Conservation (phyloP, 1,140 invertebrate species). For the Portunus trituberculatus region DNA sequence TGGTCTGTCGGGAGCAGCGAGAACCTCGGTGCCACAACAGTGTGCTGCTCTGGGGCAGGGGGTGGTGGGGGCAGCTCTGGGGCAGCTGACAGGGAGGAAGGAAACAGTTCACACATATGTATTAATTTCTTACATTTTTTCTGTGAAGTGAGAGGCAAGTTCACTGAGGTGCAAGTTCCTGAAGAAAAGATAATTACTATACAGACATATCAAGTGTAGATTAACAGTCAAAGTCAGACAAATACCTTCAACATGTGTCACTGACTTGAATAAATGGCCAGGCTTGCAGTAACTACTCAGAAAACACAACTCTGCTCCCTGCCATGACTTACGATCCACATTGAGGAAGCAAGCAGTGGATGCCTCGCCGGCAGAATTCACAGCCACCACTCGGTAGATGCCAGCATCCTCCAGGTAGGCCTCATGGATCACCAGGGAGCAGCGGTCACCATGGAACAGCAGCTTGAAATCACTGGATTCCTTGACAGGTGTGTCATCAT, state of each 20-base stretch:
- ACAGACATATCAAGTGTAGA: too few species aligned
- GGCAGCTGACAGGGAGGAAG: conserved; percentile 47
- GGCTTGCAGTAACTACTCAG: too few species aligned
- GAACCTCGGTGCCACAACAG: conserved; percentile 78
- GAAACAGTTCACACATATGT: background rate
- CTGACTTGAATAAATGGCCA: too few species aligned
- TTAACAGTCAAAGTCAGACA: too few species aligned
- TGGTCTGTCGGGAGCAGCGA: conserved; percentile 79
- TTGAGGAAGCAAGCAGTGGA: conserved; percentile 87
- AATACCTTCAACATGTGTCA: too few species aligned
- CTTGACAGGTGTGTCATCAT: conserved; percentile 90
- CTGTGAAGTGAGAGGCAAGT: too few species aligned
- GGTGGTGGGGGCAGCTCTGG: conserved; percentile 69
- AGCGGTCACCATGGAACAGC: conserved; percentile 90
- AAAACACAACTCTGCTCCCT: too few species aligned
- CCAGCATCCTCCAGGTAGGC: conserved; percentile 89
- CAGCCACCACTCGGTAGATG: conserved; percentile 89
- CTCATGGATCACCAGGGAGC: conserved; percentile 89
- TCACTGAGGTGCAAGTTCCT: too few species aligned
- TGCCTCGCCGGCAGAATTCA: conserved; percentile 89
- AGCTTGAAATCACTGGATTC: conserved; percentile 91
- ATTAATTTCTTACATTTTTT: background rate
- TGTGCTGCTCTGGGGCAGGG: conserved; percentile 32
- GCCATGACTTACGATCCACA: conserved; percentile 79
- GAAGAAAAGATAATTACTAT: too few species aligned